These are phyloP conservation scores for Geodia barretti DNA, from an alignment of 37 sponge, comb jelly and placozoan genomes.

Conservation along the genomic window DNA sequence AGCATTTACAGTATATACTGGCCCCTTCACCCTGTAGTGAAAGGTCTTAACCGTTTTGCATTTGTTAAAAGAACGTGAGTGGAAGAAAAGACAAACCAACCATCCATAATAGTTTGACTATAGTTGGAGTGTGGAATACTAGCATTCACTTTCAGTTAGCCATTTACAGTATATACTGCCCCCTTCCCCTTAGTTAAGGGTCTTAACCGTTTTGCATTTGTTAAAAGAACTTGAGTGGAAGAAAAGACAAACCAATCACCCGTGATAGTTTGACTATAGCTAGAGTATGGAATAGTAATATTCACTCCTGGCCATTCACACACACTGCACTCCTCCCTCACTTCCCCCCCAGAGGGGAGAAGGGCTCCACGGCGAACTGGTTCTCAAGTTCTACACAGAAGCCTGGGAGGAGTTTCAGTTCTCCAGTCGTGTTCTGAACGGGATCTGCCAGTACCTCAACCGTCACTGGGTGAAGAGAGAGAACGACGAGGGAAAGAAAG, in stretches of 20 bases:
- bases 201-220: too few relatives aligned
- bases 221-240: not conserved
- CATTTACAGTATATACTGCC: too few relatives aligned
- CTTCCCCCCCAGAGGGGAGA: constrained; percentile 52
- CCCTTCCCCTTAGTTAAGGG: too few relatives aligned
- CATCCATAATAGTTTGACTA: too few relatives aligned
- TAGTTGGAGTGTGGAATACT: too few relatives aligned
- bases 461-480: constrained; percentile 98
- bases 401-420: constrained; percentile 94
- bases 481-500: constrained; percentile 95
- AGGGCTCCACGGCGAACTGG: constrained; percentile 62
- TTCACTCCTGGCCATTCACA: not conserved
- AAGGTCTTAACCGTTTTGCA: too few relatives aligned
- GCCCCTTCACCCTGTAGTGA: too few relatives aligned
- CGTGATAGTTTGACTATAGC: not conserved
- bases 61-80: too few relatives aligned
- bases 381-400: constrained; percentile 82
- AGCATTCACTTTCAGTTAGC: too few relatives aligned
- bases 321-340: not conserved
- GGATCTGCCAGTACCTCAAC: constrained; percentile 95
- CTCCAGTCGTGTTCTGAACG: constrained; percentile 91
- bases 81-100: too few relatives aligned
- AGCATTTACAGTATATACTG: too few relatives aligned
- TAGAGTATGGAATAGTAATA: not conserved
- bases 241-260: not conserved